A percentile compares a stretch with the other conserved stretches of the same genome.
Conservation (phyloP, 2,113 vertebrate species). For the Caracal caracal region DNA sequence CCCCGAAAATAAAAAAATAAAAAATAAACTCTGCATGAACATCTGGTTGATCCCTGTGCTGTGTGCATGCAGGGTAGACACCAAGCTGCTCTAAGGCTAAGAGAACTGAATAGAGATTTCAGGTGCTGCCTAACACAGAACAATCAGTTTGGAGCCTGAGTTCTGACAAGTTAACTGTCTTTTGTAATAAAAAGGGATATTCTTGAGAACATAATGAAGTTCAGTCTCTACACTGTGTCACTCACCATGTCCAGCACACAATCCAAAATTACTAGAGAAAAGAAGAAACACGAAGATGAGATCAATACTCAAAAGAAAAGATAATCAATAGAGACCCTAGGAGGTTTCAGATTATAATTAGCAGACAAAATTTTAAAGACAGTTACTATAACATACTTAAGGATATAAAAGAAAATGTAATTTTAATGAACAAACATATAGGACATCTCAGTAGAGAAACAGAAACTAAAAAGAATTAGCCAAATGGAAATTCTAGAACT, state of each 20-base stretch:
- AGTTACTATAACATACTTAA: background rate
- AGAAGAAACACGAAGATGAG: background rate
- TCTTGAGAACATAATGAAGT: background rate
- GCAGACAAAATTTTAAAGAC: constrained; percentile 21
- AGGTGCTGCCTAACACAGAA: background rate
- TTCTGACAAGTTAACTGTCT: background rate
- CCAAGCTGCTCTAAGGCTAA: background rate
- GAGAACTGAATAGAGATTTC: background rate
- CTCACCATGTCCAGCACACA: background rate
- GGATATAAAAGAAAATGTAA: background rate
- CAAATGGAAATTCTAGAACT: background rate
- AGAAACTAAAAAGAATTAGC: background rate
- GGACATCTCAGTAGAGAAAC: background rate
- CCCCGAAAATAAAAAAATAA: no score
- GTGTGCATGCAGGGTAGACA: background rate
- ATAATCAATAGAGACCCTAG: background rate
- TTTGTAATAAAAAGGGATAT: background rate
- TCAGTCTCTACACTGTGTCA: background rate
- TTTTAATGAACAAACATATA: background rate
- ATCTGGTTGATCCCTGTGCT: background rate
- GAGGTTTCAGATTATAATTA: background rate
- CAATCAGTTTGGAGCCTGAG: background rate
- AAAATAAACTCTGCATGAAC: background rate
- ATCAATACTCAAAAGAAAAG: constrained; percentile 25
- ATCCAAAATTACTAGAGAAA: background rate